These are phyloP conservation scores for Oryzias melastigma DNA, from an alignment of 2,113 vertebrate genomes.

Conservation along the genomic window DNA sequence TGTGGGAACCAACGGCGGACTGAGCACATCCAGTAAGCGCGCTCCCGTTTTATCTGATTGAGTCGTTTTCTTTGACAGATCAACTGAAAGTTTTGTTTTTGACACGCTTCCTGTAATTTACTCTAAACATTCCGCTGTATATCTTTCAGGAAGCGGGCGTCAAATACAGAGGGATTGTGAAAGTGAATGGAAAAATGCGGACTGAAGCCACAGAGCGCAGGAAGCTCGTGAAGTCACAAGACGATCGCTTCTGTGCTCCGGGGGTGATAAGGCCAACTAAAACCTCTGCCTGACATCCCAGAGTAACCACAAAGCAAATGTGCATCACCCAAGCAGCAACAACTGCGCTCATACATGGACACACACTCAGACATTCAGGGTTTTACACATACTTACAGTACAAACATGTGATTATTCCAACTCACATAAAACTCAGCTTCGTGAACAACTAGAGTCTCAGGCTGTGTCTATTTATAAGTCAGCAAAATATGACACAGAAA, in stretches of 20 bases:
- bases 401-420: slow-evolving; percentile 7
- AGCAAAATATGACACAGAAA: background rate
- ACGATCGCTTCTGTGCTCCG: slow-evolving; percentile 43
- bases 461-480: background rate
- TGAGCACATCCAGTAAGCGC: slow-evolving; percentile 24
- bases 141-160: background rate
- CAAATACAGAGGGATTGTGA: background rate
- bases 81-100: background rate
- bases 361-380: background rate
- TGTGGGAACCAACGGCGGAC: slow-evolving; percentile 12
- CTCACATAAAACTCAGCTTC: too few species aligned
- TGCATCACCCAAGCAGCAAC: slow-evolving; percentile 45
- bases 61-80: background rate
- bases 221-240: slow-evolving; percentile 62
- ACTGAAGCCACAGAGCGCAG: slow-evolving; percentile 15
- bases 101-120: background rate
- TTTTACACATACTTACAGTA: background rate
- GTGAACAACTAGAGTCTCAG: background rate
- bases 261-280: slow-evolving; percentile 39
- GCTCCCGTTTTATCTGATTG: slow-evolving; percentile 20
- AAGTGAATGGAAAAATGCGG: background rate
- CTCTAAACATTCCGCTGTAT: background rate
- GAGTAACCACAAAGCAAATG: slow-evolving; percentile 53
- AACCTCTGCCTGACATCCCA: slow-evolving; percentile 47
- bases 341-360: slow-evolving; percentile 27